Evolutionary conservation across 1,140 invertebrate genomes (phyloP), one percentile per base, ranked within the genome.

Genomic region (Dermatophagoides farinae): DNA sequence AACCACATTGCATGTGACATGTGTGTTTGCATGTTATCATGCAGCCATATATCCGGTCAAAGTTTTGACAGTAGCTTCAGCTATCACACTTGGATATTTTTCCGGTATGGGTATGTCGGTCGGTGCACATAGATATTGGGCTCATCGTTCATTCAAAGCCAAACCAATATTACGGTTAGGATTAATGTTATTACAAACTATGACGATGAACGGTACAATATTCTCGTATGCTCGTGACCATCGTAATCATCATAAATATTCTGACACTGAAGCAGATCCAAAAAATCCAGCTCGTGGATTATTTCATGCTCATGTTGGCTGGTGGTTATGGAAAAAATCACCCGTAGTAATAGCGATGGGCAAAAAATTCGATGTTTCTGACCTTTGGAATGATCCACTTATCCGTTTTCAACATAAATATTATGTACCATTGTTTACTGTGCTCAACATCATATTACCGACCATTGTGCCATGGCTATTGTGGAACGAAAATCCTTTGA

Each of bases 231-330:
- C 82, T 0, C 68, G 84, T 55, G 84, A 87, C 66, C 84, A 87
- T 65, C 76, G 84, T 57, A 81, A 86, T 22, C 84, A 87, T 68
- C 84, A 86, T 67, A 86, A 86, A 66, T 86, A 82, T 65, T 79
- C 80, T 8, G 84, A 87, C 69, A 85, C 84, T 0, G 80, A 84
- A 64, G 81, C 83, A 0, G 85, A 88, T 72, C 85, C 85, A 0
- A 83, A 87, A 68, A 84, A 88, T 72, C 80, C 81, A 0, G 77
- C 81, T 43, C 72, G 83, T 44, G 84, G 84, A 4, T 86, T 86
- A 67, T 82, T 83, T 66, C 86, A 85, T 65, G 78, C 83, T 1
- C 84, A 86, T n/a, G 96, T 68, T 95, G 91, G 92, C 12, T 97
- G 92, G 91, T 73, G 96, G 47, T 71, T 95, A 22, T 83, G 84